Evolutionary conservation across 1,140 invertebrate genomes (phyloP).

Genomic region (Tachypleus tridentatus): DNA sequence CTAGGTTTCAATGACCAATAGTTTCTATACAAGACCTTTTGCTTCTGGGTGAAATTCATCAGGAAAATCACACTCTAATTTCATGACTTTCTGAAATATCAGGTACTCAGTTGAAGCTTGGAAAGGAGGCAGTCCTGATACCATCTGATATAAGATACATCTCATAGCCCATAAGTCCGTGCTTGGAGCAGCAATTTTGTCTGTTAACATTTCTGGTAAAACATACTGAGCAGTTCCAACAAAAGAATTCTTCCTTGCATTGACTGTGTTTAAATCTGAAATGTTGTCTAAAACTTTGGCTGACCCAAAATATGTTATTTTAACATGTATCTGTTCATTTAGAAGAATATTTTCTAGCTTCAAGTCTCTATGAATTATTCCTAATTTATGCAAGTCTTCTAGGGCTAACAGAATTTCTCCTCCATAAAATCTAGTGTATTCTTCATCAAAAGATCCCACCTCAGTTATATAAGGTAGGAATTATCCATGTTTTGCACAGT

Average conservation of each 20-base stretch:
- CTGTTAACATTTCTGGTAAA: constrained; percentile 83
- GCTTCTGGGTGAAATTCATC: constrained; percentile 72
- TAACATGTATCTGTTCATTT: constrained; percentile 89
- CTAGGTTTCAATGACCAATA: constrained; percentile 67
- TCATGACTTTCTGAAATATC: constrained; percentile 91
- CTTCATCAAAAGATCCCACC: constrained; percentile 75
- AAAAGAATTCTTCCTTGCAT: constrained; percentile 24
- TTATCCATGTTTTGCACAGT: constrained; percentile 90
- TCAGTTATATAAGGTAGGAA: constrained; percentile 81
- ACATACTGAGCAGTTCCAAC: constrained; percentile 94
- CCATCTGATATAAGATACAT: constrained; percentile 96
- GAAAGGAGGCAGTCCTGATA: constrained; percentile 85
- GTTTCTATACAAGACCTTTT: constrained; percentile 71
- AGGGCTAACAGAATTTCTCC: constrained; percentile 84
- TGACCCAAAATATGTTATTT: constrained; percentile 95
- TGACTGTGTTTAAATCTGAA: not conserved
- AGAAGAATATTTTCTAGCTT: constrained; percentile 52
- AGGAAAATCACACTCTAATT: constrained; percentile 83
- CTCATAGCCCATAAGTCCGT: constrained; percentile 97
- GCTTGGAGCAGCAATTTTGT: constrained; percentile 60
- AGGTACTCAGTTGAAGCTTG: constrained; percentile 77
- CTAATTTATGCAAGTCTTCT: constrained; percentile 78
- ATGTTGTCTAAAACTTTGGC: constrained; percentile 62
- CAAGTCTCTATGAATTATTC: constrained; percentile 69
- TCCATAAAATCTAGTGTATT: constrained; percentile 82